phyloP scores from a whole-genome alignment of 2,797 vertebrate genomes.

The Australoheros facetus region DNA sequence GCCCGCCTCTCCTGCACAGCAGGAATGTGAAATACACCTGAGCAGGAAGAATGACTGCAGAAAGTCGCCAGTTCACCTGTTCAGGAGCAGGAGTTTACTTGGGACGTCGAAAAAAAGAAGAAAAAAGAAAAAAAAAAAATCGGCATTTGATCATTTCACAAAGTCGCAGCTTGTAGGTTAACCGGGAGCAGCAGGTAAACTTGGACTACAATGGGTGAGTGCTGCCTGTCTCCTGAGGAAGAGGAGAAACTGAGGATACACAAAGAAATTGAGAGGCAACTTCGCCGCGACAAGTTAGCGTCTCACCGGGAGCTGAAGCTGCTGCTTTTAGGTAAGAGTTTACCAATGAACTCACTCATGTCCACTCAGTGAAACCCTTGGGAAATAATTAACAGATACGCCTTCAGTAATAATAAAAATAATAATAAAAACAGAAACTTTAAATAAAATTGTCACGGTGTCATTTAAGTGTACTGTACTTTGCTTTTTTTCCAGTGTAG shows the following conservation, averaged over 20 bases:
- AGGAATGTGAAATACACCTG: conserved; percentile 71
- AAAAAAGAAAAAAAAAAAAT: neutral
- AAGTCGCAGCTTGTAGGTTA: neutral
- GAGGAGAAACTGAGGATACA: conserved; percentile 79
- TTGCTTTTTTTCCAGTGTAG: neutral
- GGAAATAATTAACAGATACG: neutral
- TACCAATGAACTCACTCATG: neutral
- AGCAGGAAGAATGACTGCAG: conserved; percentile 58
- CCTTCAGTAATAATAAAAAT: neutral
- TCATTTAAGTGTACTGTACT: neutral
- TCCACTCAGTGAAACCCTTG: neutral
- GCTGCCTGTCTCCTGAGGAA: conserved; percentile 82
- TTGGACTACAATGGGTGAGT: conserved; percentile 73
- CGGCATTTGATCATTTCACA: neutral
- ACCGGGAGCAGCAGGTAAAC: neutral
- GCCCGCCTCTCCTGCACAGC: conserved; percentile 40
- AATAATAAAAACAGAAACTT: neutral
- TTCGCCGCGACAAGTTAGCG: conserved; percentile 79
- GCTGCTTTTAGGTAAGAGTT: conserved; percentile 87
- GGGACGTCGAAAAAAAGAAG: conserved; percentile 3
- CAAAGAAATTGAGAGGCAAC: conserved; percentile 85
- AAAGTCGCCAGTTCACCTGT: conserved; percentile 45
- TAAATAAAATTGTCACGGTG: too few species aligned
- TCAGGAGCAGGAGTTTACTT: conserved; percentile 28
- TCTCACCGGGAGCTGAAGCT: conserved; percentile 83